Evolutionary conservation across 2,797 vertebrate genomes (phyloP).

Genomic region (Acipenser ruthenus): DNA sequence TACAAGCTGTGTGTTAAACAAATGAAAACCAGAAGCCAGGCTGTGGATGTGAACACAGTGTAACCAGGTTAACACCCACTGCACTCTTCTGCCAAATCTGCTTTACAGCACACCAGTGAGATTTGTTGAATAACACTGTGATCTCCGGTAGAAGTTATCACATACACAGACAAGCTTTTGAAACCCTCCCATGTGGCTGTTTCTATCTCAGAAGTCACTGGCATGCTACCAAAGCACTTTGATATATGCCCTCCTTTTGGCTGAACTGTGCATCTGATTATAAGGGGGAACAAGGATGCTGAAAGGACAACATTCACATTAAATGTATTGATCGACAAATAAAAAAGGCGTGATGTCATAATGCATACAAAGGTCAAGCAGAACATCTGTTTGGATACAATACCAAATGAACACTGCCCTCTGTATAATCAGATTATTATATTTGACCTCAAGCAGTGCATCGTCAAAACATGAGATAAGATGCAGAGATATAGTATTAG

Average conservation of each 20-base stretch:
- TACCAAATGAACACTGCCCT: too few species aligned
- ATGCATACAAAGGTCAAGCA: too few species aligned
- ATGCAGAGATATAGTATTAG: too few species aligned
- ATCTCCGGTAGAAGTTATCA: slow-evolving; percentile 27
- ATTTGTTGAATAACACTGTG: slow-evolving; percentile 48
- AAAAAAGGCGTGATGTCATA: too few species aligned
- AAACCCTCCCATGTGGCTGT: slow-evolving; percentile 25
- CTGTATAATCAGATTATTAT: too few species aligned
- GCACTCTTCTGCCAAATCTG: slow-evolving; percentile 26
- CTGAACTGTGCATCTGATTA: not conserved
- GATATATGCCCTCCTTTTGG: slow-evolving; percentile 11
- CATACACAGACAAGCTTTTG: slow-evolving; percentile 31
- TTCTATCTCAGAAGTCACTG: slow-evolving; percentile 23
- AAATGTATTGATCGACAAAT: not conserved
- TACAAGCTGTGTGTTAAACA: too few species aligned
- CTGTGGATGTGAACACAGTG: slow-evolving; percentile 9
- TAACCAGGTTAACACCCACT: slow-evolving; percentile 18
- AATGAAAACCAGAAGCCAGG: not conserved
- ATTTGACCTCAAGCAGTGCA: too few species aligned
- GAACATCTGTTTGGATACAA: too few species aligned
- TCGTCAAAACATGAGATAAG: too few species aligned
- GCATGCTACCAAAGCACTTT: slow-evolving; percentile 17
- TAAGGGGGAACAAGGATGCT: not conserved
- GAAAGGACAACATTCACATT: not conserved
- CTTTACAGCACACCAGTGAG: slow-evolving; percentile 38